Conservation (phyloP, 2,888 invertebrate genomes). For the Dichetophora obliterata region DNA sequence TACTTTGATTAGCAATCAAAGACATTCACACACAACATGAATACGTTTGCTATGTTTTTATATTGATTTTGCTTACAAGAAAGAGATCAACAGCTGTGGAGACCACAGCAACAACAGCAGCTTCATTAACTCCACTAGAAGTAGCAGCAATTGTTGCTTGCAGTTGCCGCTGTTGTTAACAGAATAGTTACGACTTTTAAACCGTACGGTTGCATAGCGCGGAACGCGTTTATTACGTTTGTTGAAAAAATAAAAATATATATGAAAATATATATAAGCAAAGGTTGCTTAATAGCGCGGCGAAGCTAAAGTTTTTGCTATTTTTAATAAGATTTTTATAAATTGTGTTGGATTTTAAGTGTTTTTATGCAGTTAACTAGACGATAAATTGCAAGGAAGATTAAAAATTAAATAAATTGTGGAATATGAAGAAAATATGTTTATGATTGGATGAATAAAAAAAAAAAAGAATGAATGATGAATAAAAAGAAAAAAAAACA, state of each 20-base stretch:
- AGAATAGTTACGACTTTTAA: conserved; percentile 56
- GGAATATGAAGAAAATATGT: neutral
- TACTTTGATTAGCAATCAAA: conserved; percentile 12
- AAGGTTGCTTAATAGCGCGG: conserved; percentile 48
- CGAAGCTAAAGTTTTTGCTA: conserved; percentile 40
- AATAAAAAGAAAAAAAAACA: neutral
- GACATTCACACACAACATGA: conserved; percentile 10
- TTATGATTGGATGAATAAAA: neutral
- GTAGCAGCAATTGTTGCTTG: conserved; percentile 40
- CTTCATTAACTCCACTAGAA: neutral
- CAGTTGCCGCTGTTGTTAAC: conserved; percentile 50
- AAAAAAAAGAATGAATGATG: neutral
- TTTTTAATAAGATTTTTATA: neutral
- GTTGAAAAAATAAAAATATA: conserved; percentile 3
- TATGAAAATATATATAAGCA: neutral
- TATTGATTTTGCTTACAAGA: neutral
- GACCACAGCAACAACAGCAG: conserved; percentile 5
- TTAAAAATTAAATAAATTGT: neutral
- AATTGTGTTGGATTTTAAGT: neutral
- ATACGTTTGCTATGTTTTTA: neutral
- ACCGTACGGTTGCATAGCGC: conserved; percentile 52
- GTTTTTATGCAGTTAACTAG: neutral
- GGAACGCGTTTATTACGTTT: conserved; percentile 42
- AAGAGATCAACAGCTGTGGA: neutral
- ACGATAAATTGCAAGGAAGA: neutral